phyloP scores from a whole-genome alignment of 2,797 vertebrate genomes.

The Pseudochirops corinnae region DNA sequence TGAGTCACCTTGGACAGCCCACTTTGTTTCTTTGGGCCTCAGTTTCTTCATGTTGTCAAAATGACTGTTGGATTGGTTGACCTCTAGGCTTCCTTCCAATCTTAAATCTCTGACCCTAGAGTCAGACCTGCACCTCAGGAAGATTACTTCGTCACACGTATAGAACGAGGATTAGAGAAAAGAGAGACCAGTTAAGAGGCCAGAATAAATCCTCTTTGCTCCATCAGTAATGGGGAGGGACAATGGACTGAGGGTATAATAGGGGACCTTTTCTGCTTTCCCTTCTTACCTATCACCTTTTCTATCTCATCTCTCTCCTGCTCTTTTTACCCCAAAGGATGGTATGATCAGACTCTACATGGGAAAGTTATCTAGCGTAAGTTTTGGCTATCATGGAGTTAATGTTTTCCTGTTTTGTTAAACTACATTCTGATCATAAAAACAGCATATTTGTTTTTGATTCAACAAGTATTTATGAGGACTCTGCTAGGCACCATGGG shows the following conservation, averaged over 20 bases:
- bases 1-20: not conserved
- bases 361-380: not conserved
- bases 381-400: not conserved
- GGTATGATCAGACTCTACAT: not conserved
- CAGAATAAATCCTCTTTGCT: not conserved
- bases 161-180: not conserved
- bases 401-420: conserved; percentile 1
- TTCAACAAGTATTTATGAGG: not conserved
- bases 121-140: not conserved
- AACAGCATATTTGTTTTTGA: not conserved
- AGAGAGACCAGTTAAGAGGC: not conserved
- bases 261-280: not conserved
- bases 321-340: not conserved
- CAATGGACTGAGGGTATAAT: not conserved
- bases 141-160: not conserved
- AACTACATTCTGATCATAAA: not conserved
- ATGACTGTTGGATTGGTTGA: not conserved
- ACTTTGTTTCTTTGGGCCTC: not conserved
- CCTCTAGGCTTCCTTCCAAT: not conserved
- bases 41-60: not conserved
- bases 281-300: not conserved
- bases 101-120: not conserved
- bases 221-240: not conserved
- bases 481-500: not conserved
- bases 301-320: not conserved